Base-by-base conservation (phyloP, 1,140 invertebrate species). In the Phymastichus coffea region DNA sequence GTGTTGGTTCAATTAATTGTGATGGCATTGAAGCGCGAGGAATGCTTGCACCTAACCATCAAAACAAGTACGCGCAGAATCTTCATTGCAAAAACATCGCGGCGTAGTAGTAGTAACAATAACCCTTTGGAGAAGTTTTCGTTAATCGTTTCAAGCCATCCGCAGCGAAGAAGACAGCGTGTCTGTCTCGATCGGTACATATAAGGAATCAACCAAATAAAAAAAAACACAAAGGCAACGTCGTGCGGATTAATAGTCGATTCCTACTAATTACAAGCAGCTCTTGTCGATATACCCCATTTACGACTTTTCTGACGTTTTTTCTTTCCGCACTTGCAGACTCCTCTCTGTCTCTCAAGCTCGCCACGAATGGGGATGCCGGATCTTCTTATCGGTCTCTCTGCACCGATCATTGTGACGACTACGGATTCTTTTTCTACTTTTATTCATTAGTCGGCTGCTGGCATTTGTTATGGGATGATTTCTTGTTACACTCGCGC, bases 231-330 rank as follows among this genome's bases (percentile, higher is more conserved):
- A n/a, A n/a, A n/a, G n/a, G n/a, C n/a, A n/a, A n/a, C n/a, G n/a
- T n/a, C n/a, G n/a, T n/a, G n/a, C n/a, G 63, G 66, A 75, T 72
- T 73, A 72, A 73, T 72, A 73, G 69, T 69, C 68, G 70, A 75
- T 73, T 70, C 64, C 63, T 73, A 72, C 70, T 75, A 75, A 75
- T 75, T 75, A 71, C 68, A 58, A 72, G 64, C 63, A 60, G 57
- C 44, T 66, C 47, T 54, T 60, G 35, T 58, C 43, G 55, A 65
- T 65, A 56, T 61, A 59, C 61, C 63, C 56, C 60, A 63, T 63
- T 60, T 63, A 49, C 44, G 59, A 6, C 57, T 26, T 38, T 41
- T 44, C 19, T 44, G 25, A 26, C 19, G 25, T 61, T 43, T 60
- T 49, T 53, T 51, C 58, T 59, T 51, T 57, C 25, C 22, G 25